A percentile compares a stretch with the other conserved stretches of the same genome.
Evolutionary conservation across 2,113 vertebrate species (phyloP).

Genomic region (Saiga tatarica): DNA sequence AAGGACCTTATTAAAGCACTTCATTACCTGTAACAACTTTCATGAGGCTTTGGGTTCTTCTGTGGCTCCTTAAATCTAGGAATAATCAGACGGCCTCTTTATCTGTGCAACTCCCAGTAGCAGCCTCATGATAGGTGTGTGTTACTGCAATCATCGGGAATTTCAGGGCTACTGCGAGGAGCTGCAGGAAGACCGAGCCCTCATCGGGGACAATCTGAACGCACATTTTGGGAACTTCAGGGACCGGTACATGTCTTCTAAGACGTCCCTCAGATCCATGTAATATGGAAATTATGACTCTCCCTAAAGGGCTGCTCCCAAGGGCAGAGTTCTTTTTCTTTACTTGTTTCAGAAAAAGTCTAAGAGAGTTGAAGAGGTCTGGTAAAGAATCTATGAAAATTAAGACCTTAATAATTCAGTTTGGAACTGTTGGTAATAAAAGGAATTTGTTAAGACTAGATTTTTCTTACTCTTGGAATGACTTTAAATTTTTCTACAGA

Average conservation of each 20-base stretch:
- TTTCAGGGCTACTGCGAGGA: not conserved
- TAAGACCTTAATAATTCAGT: not conserved
- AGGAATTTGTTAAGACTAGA: not conserved
- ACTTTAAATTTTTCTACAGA: not conserved
- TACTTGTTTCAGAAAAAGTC: not conserved
- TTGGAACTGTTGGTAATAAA: not conserved
- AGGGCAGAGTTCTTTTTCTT: not conserved
- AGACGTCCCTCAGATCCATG: not conserved
- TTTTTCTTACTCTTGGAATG: not conserved
- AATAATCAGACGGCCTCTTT: not conserved
- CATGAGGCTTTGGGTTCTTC: not conserved
- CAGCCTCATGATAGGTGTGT: accelerated
- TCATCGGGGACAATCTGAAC: accelerated
- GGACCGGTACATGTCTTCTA: too few species aligned
- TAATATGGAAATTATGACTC: not conserved
- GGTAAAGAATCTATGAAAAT: not conserved
- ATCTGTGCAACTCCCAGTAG: not conserved
- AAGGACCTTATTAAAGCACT: not conserved
- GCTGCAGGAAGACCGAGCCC: not conserved
- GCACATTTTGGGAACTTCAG: not conserved
- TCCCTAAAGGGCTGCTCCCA: not conserved
- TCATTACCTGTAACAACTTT: not conserved
- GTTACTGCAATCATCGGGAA: not conserved
- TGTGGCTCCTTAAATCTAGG: not conserved
- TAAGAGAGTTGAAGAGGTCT: not conserved